Evolutionary conservation across 2,113 vertebrate species (phyloP).

Genomic region (Eulemur macaco): DNA sequence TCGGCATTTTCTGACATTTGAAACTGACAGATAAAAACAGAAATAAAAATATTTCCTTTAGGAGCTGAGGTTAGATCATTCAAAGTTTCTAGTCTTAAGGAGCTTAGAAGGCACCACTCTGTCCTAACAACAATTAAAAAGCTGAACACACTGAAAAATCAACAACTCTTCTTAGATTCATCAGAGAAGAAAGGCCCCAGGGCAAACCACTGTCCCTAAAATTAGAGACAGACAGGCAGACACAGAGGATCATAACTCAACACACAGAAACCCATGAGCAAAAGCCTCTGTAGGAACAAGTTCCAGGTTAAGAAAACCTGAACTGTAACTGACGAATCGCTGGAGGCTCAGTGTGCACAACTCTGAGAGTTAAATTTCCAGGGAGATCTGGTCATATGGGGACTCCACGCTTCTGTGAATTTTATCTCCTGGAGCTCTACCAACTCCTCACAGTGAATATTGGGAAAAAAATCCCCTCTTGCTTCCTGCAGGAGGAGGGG

Average conservation of each 20-base stretch:
- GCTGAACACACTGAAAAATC: not conserved
- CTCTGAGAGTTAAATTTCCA: not conserved
- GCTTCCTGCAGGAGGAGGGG: not conserved
- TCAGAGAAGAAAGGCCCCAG: not conserved
- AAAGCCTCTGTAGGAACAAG: not conserved
- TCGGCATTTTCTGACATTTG: not conserved
- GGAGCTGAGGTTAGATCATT: too few species aligned
- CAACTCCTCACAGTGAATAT: not conserved
- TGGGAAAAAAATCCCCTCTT: not conserved
- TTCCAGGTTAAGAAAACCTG: not conserved
- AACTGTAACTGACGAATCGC: not conserved
- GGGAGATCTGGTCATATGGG: not conserved
- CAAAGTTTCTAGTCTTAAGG: not conserved
- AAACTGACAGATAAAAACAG: not conserved
- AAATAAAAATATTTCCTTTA: not conserved
- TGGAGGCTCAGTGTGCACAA: not conserved
- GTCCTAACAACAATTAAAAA: not conserved
- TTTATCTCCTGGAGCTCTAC: not conserved
- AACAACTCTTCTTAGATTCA: not conserved
- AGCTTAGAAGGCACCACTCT: not conserved
- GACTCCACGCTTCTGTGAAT: not conserved
- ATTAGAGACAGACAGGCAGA: not conserved
- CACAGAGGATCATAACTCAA: not conserved
- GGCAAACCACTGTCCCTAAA: not conserved
- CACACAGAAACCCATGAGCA: not conserved